Base-by-base conservation (phyloP, 2,888 invertebrate genomes). In the Acronicta psi region DNA sequence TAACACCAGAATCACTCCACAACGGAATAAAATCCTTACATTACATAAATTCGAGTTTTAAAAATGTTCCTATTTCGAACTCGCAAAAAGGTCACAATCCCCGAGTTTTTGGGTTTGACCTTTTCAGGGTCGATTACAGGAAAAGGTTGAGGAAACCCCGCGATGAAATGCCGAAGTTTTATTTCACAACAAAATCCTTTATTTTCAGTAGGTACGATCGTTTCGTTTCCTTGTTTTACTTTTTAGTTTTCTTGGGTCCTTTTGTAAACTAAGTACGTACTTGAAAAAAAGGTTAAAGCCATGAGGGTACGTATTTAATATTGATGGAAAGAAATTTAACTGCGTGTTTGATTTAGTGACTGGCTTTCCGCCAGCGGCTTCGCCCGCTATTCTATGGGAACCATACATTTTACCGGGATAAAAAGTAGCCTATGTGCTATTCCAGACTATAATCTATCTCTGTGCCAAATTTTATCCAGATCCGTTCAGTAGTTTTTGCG, bases 151-250 rank as follows among this genome's bases (percentile, higher is more conserved):
- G 56, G 45, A 44, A 65, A 57, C 58, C 52, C 37, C 42, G 50
- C 55, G 49, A 42, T 61, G 56, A 51, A 61, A 70, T 57, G 45
- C 46, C 41, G 46, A 75, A 77, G 59, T 75, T 77, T 70, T 49
- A 57, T 57, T 65, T 52, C 41, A 25, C 49, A 59, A 54, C 41
- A 47, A 54, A 44, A 61, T 43, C 45, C 57, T 13, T 65, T 53
- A 55, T 59, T 60, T 65, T 59, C 8, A 9, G 23, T n/a, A 42
- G n/a, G 13, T n/a, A 42, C 16, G 13, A 57, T 20, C 31, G 4
- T 2, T 37, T 17, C 45, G 20, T 45, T 42, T 42, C 20, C 31
- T 43, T 38, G 5, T 58, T 72, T 40, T 42, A 31, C 38, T 57
- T n/a, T 13, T 42, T 42, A 1, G 1, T 1, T 23, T 42, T 23